Conservation (phyloP, 2,797 vertebrate genomes). For the Danio choprae region DNA sequence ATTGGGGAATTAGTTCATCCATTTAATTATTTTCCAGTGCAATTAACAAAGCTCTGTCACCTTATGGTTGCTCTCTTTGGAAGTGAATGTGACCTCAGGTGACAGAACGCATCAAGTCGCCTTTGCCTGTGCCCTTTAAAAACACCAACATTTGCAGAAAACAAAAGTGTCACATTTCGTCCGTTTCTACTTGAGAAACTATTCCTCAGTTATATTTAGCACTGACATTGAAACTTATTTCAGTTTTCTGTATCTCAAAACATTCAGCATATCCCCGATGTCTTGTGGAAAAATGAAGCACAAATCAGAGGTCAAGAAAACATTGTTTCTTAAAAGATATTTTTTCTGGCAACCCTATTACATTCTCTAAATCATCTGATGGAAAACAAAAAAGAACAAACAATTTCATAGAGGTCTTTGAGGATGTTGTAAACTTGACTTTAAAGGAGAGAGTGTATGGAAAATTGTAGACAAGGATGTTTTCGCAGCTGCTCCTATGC, state of each 20-base stretch:
- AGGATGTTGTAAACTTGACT: conserved; percentile 6
- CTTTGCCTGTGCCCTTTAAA: conserved; percentile 47
- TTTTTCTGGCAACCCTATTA: conserved; percentile 12
- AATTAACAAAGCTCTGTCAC: conserved; percentile 75
- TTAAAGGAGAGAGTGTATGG: conserved; percentile 67
- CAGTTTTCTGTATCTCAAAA: not conserved
- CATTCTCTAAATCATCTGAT: conserved; percentile 2
- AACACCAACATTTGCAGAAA: conserved; percentile 34
- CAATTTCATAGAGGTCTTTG: conserved; percentile 39
- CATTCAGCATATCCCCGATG: conserved; percentile 18
- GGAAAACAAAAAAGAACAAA: conserved; percentile 54
- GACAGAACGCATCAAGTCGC: conserved; percentile 67
- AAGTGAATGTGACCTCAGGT: conserved; percentile 79
- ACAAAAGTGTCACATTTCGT: conserved; percentile 40
- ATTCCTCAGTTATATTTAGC: not conserved
- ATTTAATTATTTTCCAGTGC: conserved; percentile 61
- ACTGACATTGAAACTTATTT: conserved; percentile 21
- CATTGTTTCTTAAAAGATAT: conserved; percentile 28
- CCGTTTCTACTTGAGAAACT: not conserved
- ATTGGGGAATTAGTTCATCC: conserved; percentile 60
- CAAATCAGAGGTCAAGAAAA: conserved; percentile 38
- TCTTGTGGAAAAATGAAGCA: not conserved
- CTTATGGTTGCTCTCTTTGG: conserved; percentile 71
- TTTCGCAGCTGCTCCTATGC: conserved; percentile 78
- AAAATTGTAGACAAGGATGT: conserved; percentile 75